Evolutionary conservation across 1,140 invertebrate species (phyloP).

Genomic region (Acyrthosiphon pisum): DNA sequence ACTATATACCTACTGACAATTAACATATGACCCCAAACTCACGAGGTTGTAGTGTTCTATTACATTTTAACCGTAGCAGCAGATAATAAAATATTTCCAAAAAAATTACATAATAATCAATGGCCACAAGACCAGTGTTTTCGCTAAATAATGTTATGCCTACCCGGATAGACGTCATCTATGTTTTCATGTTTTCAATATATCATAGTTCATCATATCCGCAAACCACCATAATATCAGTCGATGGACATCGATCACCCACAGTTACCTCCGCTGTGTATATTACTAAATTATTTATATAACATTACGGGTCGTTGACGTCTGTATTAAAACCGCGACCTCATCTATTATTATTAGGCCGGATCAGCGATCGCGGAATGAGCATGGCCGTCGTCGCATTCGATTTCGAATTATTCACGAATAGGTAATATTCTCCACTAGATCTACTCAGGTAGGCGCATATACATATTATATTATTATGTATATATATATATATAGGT

Average conservation of each 20-base stretch:
- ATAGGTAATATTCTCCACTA: not conserved
- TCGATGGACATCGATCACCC: not conserved
- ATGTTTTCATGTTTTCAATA: not conserved
- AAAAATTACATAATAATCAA: too few species aligned
- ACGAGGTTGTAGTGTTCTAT: too few species aligned
- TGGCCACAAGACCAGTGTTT: too few species aligned
- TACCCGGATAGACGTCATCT: too few species aligned
- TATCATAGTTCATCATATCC: not conserved
- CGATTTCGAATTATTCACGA: not conserved
- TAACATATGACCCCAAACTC: too few species aligned
- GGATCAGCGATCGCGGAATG: not conserved
- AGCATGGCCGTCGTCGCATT: not conserved
- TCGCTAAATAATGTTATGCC: too few species aligned
- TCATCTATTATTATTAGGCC: not conserved
- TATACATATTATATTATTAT: not conserved
- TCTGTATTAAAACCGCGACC: not conserved
- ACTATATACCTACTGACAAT: too few species aligned
- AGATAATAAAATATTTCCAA: too few species aligned
- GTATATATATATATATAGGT: not conserved
- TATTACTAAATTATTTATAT: not conserved
- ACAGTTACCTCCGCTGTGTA: not conserved
- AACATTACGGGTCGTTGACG: not conserved
- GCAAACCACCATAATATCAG: not conserved
- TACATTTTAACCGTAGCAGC: too few species aligned
- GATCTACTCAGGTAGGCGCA: not conserved